phyloP scores from a whole-genome alignment of 2,888 invertebrate genomes.

The Cordylochernes scorpioides region DNA sequence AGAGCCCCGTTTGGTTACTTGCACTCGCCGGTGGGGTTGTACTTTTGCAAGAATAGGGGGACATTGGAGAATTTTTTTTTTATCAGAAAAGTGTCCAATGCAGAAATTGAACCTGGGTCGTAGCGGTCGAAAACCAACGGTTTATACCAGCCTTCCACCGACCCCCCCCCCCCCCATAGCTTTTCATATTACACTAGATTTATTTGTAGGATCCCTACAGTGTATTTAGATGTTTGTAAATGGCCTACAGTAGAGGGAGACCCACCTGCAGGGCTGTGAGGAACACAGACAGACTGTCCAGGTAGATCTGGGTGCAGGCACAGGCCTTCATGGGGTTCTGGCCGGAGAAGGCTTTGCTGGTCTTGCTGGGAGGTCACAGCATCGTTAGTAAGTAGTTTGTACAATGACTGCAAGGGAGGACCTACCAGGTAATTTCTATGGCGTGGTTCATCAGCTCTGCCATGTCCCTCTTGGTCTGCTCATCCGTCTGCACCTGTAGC shows the following conservation, averaged over 20 bases:
- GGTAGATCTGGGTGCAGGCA: conserved; percentile 27
- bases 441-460: conserved; percentile 26
- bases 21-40: too few species aligned
- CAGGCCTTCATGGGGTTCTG: conserved; percentile 28
- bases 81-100: too few species aligned
- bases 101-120: too few species aligned
- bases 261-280: conserved; percentile 24
- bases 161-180: too few species aligned
- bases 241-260: conserved; percentile 1
- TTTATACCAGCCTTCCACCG: too few species aligned
- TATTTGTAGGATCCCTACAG: too few species aligned
- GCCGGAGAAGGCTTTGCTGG: conserved; percentile 31
- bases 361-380: conserved; percentile 21
- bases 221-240: too few species aligned
- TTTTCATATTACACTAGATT: too few species aligned
- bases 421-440: conserved; percentile 27
- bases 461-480: conserved; percentile 19
- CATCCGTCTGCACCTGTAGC: conserved; percentile 20
- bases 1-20: too few species aligned
- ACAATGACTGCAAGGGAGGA: background rate
- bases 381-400: background rate
- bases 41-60: too few species aligned
- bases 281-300: conserved; percentile 27
- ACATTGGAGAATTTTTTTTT: too few species aligned
- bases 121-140: too few species aligned